These are phyloP conservation scores for Micoletzkya japonica DNA, from an alignment of 2,888 invertebrate species.

Conservation along the genomic window DNA sequence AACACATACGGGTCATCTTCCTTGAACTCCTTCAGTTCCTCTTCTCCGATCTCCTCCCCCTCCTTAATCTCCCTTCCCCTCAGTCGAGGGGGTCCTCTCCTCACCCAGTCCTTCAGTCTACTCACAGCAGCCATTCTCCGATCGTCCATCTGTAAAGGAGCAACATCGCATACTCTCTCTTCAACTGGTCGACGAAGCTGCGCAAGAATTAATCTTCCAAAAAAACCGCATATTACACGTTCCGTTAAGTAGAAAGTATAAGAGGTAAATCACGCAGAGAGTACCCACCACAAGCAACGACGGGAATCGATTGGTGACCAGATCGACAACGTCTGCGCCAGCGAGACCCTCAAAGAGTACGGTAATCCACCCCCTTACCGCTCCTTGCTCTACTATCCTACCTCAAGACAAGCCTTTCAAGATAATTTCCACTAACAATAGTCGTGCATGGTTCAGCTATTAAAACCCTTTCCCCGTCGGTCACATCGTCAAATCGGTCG, in stretches of 20 bases:
- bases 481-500: neutral
- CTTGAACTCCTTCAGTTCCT: neutral
- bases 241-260: neutral
- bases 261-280: neutral
- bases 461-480: neutral
- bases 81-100: constrained; percentile 1
- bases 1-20: neutral
- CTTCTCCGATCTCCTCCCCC: neutral
- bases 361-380: no score
- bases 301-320: constrained; percentile 23
- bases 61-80: constrained; percentile 4
- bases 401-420: neutral
- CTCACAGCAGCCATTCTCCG: neutral
- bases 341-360: neutral
- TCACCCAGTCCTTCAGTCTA: constrained; percentile 5
- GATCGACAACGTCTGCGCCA: constrained; percentile 17
- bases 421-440: neutral
- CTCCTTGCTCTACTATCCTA: no score
- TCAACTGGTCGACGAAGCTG: no score
- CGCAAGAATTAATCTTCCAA: no score
- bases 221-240: no score
- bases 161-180: no score
- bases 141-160: neutral
- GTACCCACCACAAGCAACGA: neutral
- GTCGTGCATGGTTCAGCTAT: neutral